Evolutionary conservation across 2,888 invertebrate species (phyloP), one percentile per base, ranked within the genome.

Genomic region (Tenthredo scrophulariae): DNA sequence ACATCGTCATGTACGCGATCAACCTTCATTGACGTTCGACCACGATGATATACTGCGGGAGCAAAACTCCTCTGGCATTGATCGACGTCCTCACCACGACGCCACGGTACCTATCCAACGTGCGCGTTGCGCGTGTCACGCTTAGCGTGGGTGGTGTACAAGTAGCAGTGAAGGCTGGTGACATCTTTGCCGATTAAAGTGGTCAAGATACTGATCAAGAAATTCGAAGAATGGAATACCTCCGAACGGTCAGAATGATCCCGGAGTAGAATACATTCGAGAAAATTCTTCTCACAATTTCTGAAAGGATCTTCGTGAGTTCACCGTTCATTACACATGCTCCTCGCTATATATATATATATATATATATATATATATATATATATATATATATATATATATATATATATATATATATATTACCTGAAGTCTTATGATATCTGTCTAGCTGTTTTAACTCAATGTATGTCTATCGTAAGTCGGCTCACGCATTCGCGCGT

Each of bases 401-500:
- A 70, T 18, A n/a, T 37, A 29, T 70, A n/a, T 62, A 13, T 54
- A 54, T 13, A 18, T 62, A 70, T 18, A n/a, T 37, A 29, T 70
- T n/a, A 18, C 37, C 40, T 43, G 2, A 40, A 43, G 43, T 74
- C 43, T 43, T 18, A 74, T 18, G 72, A 77, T 54, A 18, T 50
- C 54, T 77, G 46, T 77, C 77, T 29, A 46, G 29, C 18, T 46
- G 77, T 77, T 50, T 77, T 26, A 40, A n/a, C 29, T n/a, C 29
- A 33, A 62, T 58, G 80, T 62, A 40, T 62, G 80, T 80, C 80
- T 50, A 80, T 80, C 80, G 80, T 80, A 37, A 80, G 58, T 80
- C 58, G 62, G 80, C 58, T 84, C 85, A 75, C 70, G 75, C 82
- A 85, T 85, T 85, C 86, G 86, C 85, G 86, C 86, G 70, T 82